A percentile compares a stretch with the other conserved stretches of the same genome.
phyloP scores from a whole-genome alignment of 2,888 invertebrate species.

The Pyrocoelia pectoralis region DNA sequence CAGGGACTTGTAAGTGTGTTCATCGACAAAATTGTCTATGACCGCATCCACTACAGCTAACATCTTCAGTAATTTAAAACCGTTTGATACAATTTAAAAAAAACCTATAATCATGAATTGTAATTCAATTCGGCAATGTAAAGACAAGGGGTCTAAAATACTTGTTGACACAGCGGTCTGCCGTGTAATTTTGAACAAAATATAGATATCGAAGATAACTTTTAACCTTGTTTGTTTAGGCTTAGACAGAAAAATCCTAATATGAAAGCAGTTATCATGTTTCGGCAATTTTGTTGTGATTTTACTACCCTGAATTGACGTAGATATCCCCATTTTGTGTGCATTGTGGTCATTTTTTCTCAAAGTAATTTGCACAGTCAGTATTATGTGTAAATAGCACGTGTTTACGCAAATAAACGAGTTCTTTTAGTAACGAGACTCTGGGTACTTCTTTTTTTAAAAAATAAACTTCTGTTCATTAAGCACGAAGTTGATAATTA shows the following conservation, averaged over 20 bases:
- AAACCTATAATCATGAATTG: no score
- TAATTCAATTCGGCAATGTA: no score
- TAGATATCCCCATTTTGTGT: background rate
- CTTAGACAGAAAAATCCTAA: conserved; percentile 47
- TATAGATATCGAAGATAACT: conserved; percentile 24
- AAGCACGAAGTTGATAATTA: conserved; percentile 35
- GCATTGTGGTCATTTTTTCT: background rate
- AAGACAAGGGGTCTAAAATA: no score
- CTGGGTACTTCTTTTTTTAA: background rate
- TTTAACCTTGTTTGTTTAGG: conserved; percentile 48
- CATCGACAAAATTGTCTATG: no score
- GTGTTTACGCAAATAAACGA: conserved; percentile 19
- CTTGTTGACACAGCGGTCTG: conserved; percentile 11
- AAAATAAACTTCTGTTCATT: conserved; percentile 10
- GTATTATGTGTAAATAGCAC: conserved; percentile 14
- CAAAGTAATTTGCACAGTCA: background rate
- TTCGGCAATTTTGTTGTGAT: conserved; percentile 46
- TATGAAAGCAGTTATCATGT: conserved; percentile 51
- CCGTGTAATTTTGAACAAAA: conserved; percentile 17
- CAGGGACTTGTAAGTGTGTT: no score
- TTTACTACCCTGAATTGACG: conserved; percentile 26
- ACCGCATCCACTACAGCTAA: no score
- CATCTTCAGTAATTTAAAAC: no score
- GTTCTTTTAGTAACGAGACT: conserved; percentile 2
- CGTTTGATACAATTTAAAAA: no score